phyloP scores from a whole-genome alignment of 2,888 invertebrate species.

The Liopterus haemorrhoidalis region DNA sequence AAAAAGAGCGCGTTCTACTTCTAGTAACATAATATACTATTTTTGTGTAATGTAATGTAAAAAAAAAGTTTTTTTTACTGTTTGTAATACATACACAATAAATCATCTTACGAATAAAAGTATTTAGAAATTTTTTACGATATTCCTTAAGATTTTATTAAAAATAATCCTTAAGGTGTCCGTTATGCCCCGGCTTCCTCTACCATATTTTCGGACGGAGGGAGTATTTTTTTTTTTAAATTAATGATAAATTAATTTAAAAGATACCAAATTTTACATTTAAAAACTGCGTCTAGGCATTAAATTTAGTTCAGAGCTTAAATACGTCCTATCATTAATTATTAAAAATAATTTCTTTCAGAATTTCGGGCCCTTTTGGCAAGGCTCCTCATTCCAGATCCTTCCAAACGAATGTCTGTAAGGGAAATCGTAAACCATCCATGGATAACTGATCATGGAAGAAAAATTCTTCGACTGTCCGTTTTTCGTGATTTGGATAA shows the following conservation, averaged over 20 bases:
- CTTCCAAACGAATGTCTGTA: slow-evolving; percentile 51
- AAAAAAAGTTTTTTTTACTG: background rate
- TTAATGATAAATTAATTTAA: slow-evolving; percentile 1
- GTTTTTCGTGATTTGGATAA: slow-evolving; percentile 45
- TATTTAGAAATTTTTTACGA: too few species aligned
- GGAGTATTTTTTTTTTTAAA: background rate
- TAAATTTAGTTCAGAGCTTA: too few species aligned
- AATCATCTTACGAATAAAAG: too few species aligned
- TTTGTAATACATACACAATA: background rate
- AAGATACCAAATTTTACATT: background rate
- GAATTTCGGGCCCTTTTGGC: slow-evolving; percentile 49
- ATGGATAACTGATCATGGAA: slow-evolving; percentile 53
- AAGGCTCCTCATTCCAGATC: slow-evolving; percentile 52
- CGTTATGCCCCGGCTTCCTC: too few species aligned
- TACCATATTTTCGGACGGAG: too few species aligned
- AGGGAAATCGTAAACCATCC: slow-evolving; percentile 54
- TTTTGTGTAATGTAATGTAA: background rate
- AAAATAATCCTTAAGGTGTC: too few species aligned
- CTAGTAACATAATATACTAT: too few species aligned
- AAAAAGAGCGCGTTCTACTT: too few species aligned
- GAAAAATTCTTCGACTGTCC: slow-evolving; percentile 48
- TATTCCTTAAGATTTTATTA: too few species aligned
- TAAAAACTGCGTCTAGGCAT: too few species aligned
- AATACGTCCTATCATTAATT: slow-evolving; percentile 1
- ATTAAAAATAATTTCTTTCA: slow-evolving; percentile 14